Evolutionary conservation across 1,140 invertebrate species (phyloP).

Genomic region (Cydia amplana): DNA sequence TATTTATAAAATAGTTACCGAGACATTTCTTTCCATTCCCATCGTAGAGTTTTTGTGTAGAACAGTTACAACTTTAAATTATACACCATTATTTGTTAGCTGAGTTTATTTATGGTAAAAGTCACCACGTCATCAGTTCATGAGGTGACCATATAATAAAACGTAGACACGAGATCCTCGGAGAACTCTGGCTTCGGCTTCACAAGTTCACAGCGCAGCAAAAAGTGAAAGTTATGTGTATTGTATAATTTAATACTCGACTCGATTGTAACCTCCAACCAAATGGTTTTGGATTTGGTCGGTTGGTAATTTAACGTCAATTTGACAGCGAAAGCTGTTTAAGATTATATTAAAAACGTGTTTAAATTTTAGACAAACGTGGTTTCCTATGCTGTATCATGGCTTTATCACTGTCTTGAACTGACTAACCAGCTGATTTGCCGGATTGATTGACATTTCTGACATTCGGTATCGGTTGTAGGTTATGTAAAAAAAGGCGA

Average conservation of each 20-base stretch:
- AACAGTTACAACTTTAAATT: not conserved
- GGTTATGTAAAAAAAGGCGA: slow-evolving; percentile 25
- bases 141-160: not conserved
- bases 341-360: not conserved
- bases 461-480: not conserved
- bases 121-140: slow-evolving; percentile 9
- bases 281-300: not conserved
- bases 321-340: not conserved
- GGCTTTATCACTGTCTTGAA: not conserved
- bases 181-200: not conserved
- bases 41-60: not conserved
- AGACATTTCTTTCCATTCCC: slow-evolving; percentile 16
- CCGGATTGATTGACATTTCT: not conserved
- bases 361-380: not conserved
- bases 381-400: not conserved
- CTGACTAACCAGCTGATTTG: not conserved
- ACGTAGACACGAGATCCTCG: not conserved
- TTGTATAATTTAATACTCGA: slow-evolving; percentile 1
- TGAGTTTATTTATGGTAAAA: not conserved
- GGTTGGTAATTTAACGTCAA: slow-evolving; percentile 7
- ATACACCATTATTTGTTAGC: slow-evolving; percentile 19
- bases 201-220: slow-evolving; percentile 2
- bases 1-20: slow-evolving; percentile 14
- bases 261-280: slow-evolving; percentile 20
- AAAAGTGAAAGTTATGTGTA: slow-evolving; percentile 28